phyloP scores from a whole-genome alignment of 1,140 invertebrate species.

The Drosophila equinoxialis region DNA sequence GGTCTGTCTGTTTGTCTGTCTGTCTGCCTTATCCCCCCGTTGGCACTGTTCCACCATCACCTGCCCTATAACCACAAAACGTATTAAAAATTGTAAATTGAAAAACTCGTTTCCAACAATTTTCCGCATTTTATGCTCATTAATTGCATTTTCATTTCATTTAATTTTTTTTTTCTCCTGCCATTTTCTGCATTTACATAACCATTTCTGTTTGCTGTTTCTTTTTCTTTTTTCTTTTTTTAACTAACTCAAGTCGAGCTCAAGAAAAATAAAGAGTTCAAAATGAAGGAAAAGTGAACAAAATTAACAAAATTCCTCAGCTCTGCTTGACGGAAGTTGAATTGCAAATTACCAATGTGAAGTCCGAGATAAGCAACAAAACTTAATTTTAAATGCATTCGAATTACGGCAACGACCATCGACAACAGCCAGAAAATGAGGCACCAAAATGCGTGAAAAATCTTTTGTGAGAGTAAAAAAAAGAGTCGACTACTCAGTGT shows the following conservation, averaged over 20 bases:
- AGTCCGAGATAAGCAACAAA: conserved; percentile 48
- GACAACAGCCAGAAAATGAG: conserved; percentile 23
- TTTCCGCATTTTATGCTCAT: conserved; percentile 80
- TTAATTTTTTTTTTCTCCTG: conserved; percentile 20
- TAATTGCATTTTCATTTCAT: conserved; percentile 77
- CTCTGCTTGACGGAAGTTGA: conserved; percentile 72
- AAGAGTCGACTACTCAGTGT: neutral
- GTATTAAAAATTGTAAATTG: conserved; percentile 38
- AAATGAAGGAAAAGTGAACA: neutral
- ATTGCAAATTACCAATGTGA: conserved; percentile 71
- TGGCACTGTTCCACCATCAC: neutral
- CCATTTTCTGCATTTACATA: conserved; percentile 68
- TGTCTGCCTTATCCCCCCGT: neutral
- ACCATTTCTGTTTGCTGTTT: conserved; percentile 55
- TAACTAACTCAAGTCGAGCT: conserved; percentile 56
- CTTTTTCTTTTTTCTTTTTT: conserved; percentile 27
- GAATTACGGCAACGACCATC: conserved; percentile 36
- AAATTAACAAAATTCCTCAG: conserved; percentile 58
- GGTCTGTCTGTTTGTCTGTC: neutral
- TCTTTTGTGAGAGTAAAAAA: neutral
- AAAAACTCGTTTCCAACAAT: conserved; percentile 73
- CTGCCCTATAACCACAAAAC: conserved; percentile 9
- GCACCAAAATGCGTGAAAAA: conserved; percentile 45
- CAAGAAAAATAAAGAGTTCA: conserved; percentile 3
- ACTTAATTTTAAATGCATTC: conserved; percentile 59